Base-by-base conservation (phyloP, 2,113 vertebrate genomes). In the Ceyx cyanopectus region DNA sequence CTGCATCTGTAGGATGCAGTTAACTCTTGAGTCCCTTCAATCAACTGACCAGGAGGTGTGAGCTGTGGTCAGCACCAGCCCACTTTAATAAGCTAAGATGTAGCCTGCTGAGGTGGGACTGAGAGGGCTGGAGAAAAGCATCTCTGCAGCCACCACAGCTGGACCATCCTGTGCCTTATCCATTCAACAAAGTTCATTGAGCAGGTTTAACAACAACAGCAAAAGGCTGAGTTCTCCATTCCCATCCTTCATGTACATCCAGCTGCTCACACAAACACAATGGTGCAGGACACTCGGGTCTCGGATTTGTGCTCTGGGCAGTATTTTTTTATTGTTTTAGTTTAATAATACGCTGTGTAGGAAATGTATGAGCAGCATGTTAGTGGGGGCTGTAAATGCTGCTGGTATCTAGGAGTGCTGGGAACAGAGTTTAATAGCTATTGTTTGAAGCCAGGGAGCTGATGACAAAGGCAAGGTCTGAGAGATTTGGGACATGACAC, bases 61-160 rank as follows among this genome's bases (percentile, higher is more conserved):
- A 87, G 29, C 4, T 22, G 78, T 75, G 50, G 37, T 34, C 78
- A 79, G 43, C 4, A 29, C 16, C 29, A 30, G 65, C 48, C 43
- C 24, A 29, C 1, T 0, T 14, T 58, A 50, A 6, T 0, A 3
- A 26, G 30, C 60, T 10, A 41, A 32, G 21, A 14, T 89, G 27
- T 53, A 70, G 43, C 57, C 34, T 82, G 63, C 50, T 0, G 0
- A 76, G 34, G 12, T 61, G 6, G 23, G 24, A 30, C 5, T 3
- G 4, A 79, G 54, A 23, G 30, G 60, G 6, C 46, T 2, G 2
- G 46, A 76, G 48, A 32, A 80, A 83, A 89, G 18, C 58, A 65
- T 21, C 0, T 0, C 24, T 70, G 54, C 20, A 45, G 23, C 40
- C 14, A 7, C 41, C 34, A 5, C 68, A 54, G 40, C 45, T 46